Evolutionary conservation across 2,113 vertebrate species (phyloP).

Genomic region (Myodes glareolus): DNA sequence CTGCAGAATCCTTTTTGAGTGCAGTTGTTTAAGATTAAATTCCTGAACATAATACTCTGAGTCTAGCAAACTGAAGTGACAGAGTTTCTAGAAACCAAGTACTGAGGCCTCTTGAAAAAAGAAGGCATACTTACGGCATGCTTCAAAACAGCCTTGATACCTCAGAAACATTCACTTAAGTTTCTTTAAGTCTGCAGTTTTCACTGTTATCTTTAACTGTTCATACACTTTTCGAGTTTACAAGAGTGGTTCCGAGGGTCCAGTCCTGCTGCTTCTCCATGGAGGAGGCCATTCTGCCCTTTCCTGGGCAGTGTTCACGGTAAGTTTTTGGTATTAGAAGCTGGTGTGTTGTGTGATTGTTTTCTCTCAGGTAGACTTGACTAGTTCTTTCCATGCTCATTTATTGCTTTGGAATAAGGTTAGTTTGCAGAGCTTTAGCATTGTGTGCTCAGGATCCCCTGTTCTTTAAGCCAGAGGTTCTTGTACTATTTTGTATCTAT

Average conservation of each 20-base stretch:
- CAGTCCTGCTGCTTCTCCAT: constrained; percentile 94
- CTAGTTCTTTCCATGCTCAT: not conserved
- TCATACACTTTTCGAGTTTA: constrained; percentile 98
- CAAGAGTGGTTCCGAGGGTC: constrained; percentile 94
- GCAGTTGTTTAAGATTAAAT: constrained; percentile 64
- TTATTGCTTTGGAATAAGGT: not conserved
- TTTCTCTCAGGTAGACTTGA: constrained; percentile 22
- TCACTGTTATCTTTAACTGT: constrained; percentile 89
- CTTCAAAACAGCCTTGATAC: constrained; percentile 40
- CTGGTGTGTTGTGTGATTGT: constrained; percentile 27
- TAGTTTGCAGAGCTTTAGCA: not conserved
- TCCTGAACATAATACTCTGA: constrained; percentile 38
- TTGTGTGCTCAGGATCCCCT: not conserved
- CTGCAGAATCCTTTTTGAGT: not conserved
- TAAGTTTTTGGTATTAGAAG: constrained; percentile 83
- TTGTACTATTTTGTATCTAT: constrained; percentile 39
- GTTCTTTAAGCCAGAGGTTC: constrained; percentile 32
- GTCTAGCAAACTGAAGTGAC: not conserved
- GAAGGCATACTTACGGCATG: not conserved
- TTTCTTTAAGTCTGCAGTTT: constrained; percentile 39
- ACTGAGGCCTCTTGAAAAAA: not conserved
- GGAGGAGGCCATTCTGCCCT: constrained; percentile 98
- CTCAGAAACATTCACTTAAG: constrained; percentile 46
- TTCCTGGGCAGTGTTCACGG: constrained; percentile 98
- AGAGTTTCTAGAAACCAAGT: constrained; percentile 22